A percentile compares a stretch with the other conserved stretches of the same genome.
These are phyloP conservation scores for Lamproptera curius DNA, from an alignment of 2,888 invertebrate genomes.

Conservation along the genomic window DNA sequence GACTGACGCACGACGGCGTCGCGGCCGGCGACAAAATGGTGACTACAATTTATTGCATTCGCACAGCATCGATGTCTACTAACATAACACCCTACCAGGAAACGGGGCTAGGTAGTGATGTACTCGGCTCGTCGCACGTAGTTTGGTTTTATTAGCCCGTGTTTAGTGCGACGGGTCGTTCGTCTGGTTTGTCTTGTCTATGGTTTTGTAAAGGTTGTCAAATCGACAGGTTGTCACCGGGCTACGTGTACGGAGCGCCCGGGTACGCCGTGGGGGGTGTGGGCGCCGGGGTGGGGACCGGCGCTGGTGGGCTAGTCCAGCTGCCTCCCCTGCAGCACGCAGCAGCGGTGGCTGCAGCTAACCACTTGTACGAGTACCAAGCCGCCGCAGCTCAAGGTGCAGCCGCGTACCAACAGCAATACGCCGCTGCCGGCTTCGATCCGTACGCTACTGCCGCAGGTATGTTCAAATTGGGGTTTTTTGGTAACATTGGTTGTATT, in stretches of 20 bases:
- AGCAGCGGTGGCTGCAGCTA: slow-evolving; percentile 88
- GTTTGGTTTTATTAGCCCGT: slow-evolving; percentile 17
- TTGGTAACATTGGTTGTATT: too few species aligned
- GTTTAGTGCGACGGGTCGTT: neutral
- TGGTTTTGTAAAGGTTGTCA: slow-evolving; percentile 16
- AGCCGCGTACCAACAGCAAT: slow-evolving; percentile 85
- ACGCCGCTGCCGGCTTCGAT: slow-evolving; percentile 86
- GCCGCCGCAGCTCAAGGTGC: slow-evolving; percentile 85
- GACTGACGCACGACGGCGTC: slow-evolving; percentile 68
- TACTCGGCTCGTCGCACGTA: slow-evolving; percentile 45
- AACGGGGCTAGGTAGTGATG: too few species aligned
- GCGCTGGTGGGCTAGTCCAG: slow-evolving; percentile 84
- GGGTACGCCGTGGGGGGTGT: slow-evolving; percentile 85
- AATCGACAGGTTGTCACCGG: slow-evolving; percentile 71
- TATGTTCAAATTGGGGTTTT: too few species aligned
- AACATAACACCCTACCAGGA: too few species aligned
- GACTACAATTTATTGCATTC: slow-evolving; percentile 44
- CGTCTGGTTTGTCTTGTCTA: too few species aligned
- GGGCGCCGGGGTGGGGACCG: slow-evolving; percentile 68
- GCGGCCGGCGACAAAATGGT: slow-evolving; percentile 47
- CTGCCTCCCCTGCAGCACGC: slow-evolving; percentile 85
- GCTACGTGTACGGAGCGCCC: slow-evolving; percentile 87
- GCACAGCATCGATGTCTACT: slow-evolving; percentile 69
- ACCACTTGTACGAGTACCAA: slow-evolving; percentile 90
- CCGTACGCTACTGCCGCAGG: slow-evolving; percentile 86